Evolutionary conservation across 2,113 vertebrate genomes (phyloP).

Genomic region (Pheucticus melanocephalus): DNA sequence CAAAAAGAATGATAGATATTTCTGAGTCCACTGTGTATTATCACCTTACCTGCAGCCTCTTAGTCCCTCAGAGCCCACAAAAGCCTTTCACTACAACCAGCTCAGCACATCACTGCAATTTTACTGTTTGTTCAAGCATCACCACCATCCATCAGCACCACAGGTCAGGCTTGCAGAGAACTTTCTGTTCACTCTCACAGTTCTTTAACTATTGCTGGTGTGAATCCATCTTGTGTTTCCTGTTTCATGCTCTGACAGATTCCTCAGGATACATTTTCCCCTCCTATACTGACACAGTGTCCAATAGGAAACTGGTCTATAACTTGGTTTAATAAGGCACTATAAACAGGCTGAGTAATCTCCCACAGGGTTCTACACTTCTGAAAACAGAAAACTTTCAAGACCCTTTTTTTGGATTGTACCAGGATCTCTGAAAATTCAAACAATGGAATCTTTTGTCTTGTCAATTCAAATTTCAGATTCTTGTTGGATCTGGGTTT

Average conservation of each 20-base stretch:
- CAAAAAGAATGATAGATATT: not conserved
- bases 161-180: not conserved
- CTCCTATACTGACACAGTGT: not conserved
- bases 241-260: not conserved
- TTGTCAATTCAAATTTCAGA: not conserved
- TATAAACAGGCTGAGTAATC: not conserved
- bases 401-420: not conserved
- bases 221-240: not conserved
- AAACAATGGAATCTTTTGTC: not conserved
- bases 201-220: not conserved
- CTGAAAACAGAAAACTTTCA: not conserved
- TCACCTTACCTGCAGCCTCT: not conserved
- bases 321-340: not conserved
- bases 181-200: not conserved
- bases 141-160: not conserved
- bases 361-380: not conserved
- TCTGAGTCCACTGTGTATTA: not conserved
- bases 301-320: not conserved
- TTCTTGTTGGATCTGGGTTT: not conserved
- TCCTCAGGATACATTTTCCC: accelerated
- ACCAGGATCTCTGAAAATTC: not conserved
- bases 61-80: not conserved
- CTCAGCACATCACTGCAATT: not conserved
- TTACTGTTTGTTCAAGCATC: not conserved
- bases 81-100: not conserved